phyloP scores from a whole-genome alignment of 2,797 vertebrate species.

The Cottoperca gobio region DNA sequence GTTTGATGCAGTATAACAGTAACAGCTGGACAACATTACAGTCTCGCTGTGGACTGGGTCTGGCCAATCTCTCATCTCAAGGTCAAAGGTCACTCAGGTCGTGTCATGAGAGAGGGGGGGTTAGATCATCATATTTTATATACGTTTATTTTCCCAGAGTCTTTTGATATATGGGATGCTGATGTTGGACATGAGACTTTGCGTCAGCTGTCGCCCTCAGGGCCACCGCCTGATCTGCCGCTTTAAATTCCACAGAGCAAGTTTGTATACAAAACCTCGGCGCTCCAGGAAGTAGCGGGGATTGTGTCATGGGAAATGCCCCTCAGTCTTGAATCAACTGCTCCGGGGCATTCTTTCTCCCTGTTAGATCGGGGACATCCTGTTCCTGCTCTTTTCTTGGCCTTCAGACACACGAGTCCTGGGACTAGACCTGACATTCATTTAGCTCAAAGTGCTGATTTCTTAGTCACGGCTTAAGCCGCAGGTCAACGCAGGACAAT shows the following conservation, averaged over 20 bases:
- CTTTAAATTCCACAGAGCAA: conserved; percentile 38
- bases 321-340: conserved; percentile 34
- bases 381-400: conserved; percentile 52
- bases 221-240: conserved; percentile 38
- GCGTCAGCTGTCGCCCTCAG: conserved; percentile 59
- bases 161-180: conserved; percentile 22
- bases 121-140: conserved; percentile 14
- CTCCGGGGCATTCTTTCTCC: conserved; percentile 55
- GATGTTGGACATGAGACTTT: conserved; percentile 32
- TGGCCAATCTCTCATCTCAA: neutral
- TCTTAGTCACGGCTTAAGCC: conserved; percentile 8
- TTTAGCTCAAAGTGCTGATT: conserved; percentile 16
- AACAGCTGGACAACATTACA: no score
- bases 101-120: neutral
- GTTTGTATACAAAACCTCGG: conserved; percentile 65
- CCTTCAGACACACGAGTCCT: conserved; percentile 17
- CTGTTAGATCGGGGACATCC: conserved; percentile 58
- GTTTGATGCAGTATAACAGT: no score
- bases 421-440: conserved; percentile 39
- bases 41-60: neutral
- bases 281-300: conserved; percentile 62
- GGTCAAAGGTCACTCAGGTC: conserved; percentile 24
- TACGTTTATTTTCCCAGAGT: conserved; percentile 41
- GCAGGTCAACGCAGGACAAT: conserved; percentile 39
- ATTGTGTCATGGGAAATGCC: conserved; percentile 78